Conservation (phyloP, 1,140 invertebrate species). For the Metaphire vulgaris region DNA sequence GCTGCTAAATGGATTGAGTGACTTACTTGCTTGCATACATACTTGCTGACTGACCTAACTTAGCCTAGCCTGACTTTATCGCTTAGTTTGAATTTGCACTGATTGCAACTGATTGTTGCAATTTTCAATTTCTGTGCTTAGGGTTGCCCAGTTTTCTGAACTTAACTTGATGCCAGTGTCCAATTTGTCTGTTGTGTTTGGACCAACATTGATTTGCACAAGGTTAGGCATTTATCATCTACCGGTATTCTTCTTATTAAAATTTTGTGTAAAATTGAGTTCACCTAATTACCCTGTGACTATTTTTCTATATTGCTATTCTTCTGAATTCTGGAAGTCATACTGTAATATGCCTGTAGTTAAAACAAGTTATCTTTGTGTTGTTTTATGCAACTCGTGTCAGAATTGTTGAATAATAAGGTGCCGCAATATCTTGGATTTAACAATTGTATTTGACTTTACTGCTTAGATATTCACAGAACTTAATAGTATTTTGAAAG, state of each 20-base stretch:
- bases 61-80: no score
- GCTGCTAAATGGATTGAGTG: neutral
- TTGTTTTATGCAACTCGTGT: neutral
- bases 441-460: no score
- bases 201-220: slow-evolving; percentile 57
- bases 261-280: no score
- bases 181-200: slow-evolving; percentile 61
- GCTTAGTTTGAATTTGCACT: no score
- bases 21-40: neutral
- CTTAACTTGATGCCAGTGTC: slow-evolving; percentile 59
- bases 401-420: neutral
- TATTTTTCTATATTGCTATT: neutral
- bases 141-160: slow-evolving; percentile 48
- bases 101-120: no score
- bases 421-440: no score
- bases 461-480: no score
- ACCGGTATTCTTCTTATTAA: no score
- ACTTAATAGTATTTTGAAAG: no score
- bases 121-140: no score
- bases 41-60: no score
- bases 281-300: neutral
- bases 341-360: neutral
- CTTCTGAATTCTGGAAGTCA: neutral
- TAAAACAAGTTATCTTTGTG: neutral
- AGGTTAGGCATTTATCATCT: slow-evolving; percentile 34